Evolutionary conservation across 2,113 vertebrate species (phyloP).

Genomic region (Dermatemys mawii): DNA sequence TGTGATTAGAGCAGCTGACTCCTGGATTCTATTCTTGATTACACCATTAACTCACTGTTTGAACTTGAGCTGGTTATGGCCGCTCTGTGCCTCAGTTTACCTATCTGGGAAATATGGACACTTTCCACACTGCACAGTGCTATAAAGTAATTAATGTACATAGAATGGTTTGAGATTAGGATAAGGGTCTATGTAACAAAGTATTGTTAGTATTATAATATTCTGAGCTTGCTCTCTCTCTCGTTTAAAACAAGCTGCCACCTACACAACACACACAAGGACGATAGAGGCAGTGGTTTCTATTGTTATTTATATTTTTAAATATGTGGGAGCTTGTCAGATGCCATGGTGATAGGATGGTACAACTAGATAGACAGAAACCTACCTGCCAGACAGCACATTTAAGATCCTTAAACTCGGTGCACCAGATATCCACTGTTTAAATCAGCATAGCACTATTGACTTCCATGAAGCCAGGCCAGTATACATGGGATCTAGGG

Average conservation of each 20-base stretch:
- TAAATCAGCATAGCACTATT: background rate
- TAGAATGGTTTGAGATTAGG: background rate
- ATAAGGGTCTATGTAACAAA: background rate
- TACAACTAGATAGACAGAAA: background rate
- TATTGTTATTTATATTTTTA: background rate
- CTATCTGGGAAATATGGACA: background rate
- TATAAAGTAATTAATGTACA: background rate
- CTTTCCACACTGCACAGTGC: background rate
- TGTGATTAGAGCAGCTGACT: constrained; percentile 59
- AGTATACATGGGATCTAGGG: background rate
- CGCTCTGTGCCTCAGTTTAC: constrained; percentile 11
- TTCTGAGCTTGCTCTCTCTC: background rate
- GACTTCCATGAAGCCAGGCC: background rate
- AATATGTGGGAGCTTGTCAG: background rate
- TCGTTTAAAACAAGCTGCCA: background rate
- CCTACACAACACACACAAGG: background rate
- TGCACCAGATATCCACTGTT: background rate
- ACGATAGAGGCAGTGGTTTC: background rate
- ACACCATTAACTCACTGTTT: background rate
- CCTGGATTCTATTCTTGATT: constrained; percentile 35
- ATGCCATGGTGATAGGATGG: background rate
- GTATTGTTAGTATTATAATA: background rate
- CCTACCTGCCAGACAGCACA: background rate
- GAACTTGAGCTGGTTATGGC: background rate
- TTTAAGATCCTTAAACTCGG: rapidly evolving